Percentiles rank a stretch among this genome's conserved stretches.
These are phyloP conservation scores for Leptopilina syphax DNA, from an alignment of 2,888 invertebrate species.

Conservation along the genomic window DNA sequence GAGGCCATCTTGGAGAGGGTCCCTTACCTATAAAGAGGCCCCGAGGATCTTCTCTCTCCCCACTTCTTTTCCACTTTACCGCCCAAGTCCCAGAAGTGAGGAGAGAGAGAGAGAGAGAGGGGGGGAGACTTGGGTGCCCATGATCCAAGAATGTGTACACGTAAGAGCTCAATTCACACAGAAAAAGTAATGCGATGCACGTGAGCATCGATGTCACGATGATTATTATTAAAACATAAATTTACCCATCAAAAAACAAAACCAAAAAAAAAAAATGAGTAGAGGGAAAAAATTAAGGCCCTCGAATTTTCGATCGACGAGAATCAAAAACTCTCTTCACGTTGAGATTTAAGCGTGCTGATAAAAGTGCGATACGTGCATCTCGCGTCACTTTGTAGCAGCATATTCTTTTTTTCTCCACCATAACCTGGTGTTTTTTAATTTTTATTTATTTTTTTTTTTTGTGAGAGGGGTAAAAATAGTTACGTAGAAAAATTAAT, in stretches of 20 bases:
- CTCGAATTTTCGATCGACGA: background rate
- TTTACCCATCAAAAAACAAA: slow-evolving; percentile 49
- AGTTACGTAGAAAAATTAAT: no score
- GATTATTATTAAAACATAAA: slow-evolving; percentile 69
- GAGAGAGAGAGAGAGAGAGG: no score
- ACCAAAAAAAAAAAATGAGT: slow-evolving; percentile 44
- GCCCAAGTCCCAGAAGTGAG: slow-evolving; percentile 40
- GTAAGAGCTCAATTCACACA: slow-evolving; percentile 8
- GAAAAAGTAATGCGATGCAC: slow-evolving; percentile 49
- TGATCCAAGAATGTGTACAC: slow-evolving; percentile 38
- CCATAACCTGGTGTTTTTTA: background rate
- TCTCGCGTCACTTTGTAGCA: slow-evolving; percentile 6
- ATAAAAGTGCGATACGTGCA: slow-evolving; percentile 24
- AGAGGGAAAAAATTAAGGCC: background rate
- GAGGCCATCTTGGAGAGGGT: slow-evolving; percentile 72
- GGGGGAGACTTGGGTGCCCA: slow-evolving; percentile 44
- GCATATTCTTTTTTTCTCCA: slow-evolving; percentile 13
- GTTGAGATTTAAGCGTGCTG: slow-evolving; percentile 22
- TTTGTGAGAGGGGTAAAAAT: no score
- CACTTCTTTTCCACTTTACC: slow-evolving; percentile 35
- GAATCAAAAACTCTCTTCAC: slow-evolving; percentile 14
- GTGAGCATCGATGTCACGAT: slow-evolving; percentile 68
- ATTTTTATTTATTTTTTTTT: no score
- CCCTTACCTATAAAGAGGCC: slow-evolving; percentile 64
- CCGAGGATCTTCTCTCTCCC: slow-evolving; percentile 60